A percentile compares a stretch with the other conserved stretches of the same genome.
Conservation (phyloP, 2,797 vertebrate genomes). For the Crenichthys baileyi region DNA sequence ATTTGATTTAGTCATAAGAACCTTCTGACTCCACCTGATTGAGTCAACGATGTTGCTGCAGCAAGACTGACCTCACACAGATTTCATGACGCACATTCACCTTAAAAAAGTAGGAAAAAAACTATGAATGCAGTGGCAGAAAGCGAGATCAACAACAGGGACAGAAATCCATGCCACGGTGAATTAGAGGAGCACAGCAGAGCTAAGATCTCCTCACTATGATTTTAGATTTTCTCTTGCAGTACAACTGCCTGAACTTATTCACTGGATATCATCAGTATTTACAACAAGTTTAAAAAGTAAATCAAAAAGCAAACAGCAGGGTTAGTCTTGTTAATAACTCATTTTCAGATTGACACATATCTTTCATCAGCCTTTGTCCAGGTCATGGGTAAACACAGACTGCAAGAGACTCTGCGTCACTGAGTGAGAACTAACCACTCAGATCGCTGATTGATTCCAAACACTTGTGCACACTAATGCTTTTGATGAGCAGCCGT, state of each 20-base stretch:
- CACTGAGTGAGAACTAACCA: conserved; percentile 38
- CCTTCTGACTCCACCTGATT: conserved; percentile 29
- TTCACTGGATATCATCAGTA: not conserved
- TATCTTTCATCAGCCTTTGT: conserved; percentile 31
- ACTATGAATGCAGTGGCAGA: conserved; percentile 31
- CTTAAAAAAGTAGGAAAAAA: conserved; percentile 21
- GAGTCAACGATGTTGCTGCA: conserved; percentile 36
- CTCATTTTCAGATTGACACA: conserved; percentile 27
- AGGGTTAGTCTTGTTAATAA: conserved; percentile 12
- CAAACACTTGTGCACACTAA: conserved; percentile 24
- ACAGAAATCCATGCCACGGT: conserved; percentile 26
- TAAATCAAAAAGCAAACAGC: not conserved
- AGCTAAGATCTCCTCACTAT: not conserved
- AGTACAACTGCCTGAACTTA: not conserved
- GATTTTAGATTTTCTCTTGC: not conserved
- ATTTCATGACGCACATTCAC: conserved; percentile 65
- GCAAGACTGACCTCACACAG: conserved; percentile 48
- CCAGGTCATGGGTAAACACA: conserved; percentile 39
- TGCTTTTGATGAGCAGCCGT: conserved; percentile 3
- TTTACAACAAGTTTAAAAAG: not conserved
- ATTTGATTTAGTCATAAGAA: conserved; percentile 27
- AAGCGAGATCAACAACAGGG: conserved; percentile 44
- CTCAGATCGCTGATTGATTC: conserved; percentile 24
- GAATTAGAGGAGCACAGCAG: conserved; percentile 16
- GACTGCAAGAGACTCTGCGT: conserved; percentile 44